Evolutionary conservation across 1,140 invertebrate genomes (phyloP).

Genomic region (Eriocheir sinensis): DNA sequence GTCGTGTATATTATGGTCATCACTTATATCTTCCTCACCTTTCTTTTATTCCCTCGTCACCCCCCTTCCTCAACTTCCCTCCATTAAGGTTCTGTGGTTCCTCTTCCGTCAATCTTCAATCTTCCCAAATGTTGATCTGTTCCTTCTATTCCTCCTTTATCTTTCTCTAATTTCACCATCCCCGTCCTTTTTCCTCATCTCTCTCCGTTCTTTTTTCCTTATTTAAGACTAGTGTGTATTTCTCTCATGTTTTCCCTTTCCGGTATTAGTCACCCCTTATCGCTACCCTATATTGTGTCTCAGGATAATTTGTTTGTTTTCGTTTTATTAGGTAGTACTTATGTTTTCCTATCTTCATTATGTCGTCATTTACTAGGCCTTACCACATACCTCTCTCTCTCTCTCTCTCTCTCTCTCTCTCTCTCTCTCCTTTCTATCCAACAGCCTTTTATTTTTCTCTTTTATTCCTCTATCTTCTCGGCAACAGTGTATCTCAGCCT

Average conservation of each 20-base stretch:
- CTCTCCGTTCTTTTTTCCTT: not conserved
- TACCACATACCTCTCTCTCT: conserved; percentile 29
- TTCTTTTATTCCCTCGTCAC: not conserved
- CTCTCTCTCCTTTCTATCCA: not conserved
- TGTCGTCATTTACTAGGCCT: not conserved
- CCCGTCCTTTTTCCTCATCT: conserved; percentile 20
- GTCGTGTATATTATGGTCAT: not conserved
- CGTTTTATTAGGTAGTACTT: not conserved
- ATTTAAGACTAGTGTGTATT: too few relatives aligned
- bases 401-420: conserved; percentile 41
- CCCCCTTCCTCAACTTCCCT: not conserved
- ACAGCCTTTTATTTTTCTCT: not conserved
- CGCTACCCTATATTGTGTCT: too few relatives aligned
- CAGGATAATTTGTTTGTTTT: too few relatives aligned
- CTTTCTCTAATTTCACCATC: not conserved
- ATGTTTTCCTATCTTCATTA: not conserved
- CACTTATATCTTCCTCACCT: too few relatives aligned
- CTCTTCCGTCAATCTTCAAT: not conserved
- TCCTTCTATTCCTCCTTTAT: not conserved
- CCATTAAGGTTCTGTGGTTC: not conserved
- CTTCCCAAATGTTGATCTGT: not conserved
- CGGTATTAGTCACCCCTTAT: too few relatives aligned
- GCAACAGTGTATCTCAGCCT: not conserved
- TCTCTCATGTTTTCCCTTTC: too few relatives aligned
- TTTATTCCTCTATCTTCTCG: not conserved